These are phyloP conservation scores for Ascaphus truei DNA, from an alignment of 2,113 vertebrate species.

Conservation along the genomic window DNA sequence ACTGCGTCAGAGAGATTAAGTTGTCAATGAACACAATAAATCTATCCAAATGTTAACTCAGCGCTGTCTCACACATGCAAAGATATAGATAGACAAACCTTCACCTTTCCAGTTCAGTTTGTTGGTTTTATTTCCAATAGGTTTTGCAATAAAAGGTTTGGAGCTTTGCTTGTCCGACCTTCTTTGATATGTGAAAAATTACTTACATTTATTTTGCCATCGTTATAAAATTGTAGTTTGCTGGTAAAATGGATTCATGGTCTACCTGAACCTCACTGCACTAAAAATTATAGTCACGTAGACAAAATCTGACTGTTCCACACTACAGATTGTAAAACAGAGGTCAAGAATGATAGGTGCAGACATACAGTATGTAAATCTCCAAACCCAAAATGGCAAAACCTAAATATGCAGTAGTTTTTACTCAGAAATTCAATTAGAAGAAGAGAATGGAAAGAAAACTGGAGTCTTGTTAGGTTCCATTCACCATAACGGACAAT, in stretches of 20 bases:
- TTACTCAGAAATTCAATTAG: neutral
- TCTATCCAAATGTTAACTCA: neutral
- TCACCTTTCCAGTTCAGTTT: neutral
- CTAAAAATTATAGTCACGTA: too few species aligned
- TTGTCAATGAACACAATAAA: neutral
- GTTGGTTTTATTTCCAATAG: neutral
- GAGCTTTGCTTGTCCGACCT: too few species aligned
- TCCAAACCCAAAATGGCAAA: constrained; percentile 5
- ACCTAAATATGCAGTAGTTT: neutral
- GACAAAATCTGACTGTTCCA: too few species aligned
- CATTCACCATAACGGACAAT: neutral
- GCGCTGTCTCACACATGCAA: constrained; percentile 7
- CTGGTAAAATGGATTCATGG: too few species aligned
- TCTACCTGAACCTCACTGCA: too few species aligned
- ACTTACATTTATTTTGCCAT: too few species aligned
- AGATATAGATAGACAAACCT: neutral
- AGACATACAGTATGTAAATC: neutral
- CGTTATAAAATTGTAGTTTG: too few species aligned
- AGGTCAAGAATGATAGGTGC: too few species aligned
- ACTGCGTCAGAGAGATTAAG: neutral
- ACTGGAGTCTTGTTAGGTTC: neutral
- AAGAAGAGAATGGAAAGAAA: neutral
- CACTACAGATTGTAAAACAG: too few species aligned
- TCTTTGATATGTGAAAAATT: too few species aligned
- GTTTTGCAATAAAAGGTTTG: constrained; percentile 5